phyloP scores from a whole-genome alignment of 2,888 invertebrate species.

The Lissocephala sabroskyi region DNA sequence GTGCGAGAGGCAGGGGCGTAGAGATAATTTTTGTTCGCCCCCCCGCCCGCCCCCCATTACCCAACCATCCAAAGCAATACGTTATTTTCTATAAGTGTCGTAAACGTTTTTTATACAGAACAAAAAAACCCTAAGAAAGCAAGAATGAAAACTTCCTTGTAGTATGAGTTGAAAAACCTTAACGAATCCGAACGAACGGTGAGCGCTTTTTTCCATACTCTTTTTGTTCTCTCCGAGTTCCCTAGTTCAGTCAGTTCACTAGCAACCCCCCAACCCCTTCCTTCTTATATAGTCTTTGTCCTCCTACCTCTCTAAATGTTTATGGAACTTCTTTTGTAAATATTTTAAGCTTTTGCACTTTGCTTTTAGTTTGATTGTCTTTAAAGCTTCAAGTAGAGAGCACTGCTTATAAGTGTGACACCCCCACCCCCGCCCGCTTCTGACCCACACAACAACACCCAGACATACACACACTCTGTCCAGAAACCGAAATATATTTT shows the following conservation, averaged over 20 bases:
- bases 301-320: no score
- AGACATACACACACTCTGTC: slow-evolving; percentile 7
- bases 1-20: slow-evolving; percentile 27
- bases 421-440: slow-evolving; percentile 20
- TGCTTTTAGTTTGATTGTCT: background rate
- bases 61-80: slow-evolving; percentile 17
- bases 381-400: no score
- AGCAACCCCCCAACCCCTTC: slow-evolving; percentile 16
- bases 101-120: slow-evolving; percentile 39
- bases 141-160: slow-evolving; percentile 24
- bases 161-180: no score
- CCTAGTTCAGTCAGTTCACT: slow-evolving; percentile 20
- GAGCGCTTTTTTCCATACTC: slow-evolving; percentile 38
- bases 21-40: slow-evolving; percentile 42
- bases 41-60: slow-evolving; percentile 30
- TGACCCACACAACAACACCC: slow-evolving; percentile 13
- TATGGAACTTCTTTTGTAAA: slow-evolving; percentile 18
- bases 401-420: slow-evolving; percentile 32
- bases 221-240: slow-evolving; percentile 12
- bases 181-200: slow-evolving; percentile 37
- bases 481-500: slow-evolving; percentile 11
- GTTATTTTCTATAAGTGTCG: slow-evolving; percentile 34
- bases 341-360: slow-evolving; percentile 5
- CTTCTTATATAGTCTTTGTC: slow-evolving; percentile 17
- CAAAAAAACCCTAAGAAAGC: slow-evolving; percentile 4